Percentiles rank a stretch among this genome's conserved stretches.
Evolutionary conservation across 2,888 invertebrate species (phyloP).

Genomic region (Endotricha flammealis): DNA sequence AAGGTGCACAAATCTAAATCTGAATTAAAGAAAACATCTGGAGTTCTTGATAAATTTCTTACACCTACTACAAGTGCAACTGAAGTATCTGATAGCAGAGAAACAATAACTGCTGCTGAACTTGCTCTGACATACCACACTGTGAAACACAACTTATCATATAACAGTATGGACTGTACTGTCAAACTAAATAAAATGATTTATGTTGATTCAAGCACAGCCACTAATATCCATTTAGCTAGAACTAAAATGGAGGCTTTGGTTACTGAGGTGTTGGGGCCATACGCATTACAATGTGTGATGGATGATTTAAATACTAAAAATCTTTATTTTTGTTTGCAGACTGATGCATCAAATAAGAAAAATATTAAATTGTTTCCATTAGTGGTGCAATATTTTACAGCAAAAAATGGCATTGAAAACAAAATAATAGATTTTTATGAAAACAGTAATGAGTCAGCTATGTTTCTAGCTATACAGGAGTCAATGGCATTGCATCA

Average conservation of each 20-base stretch:
- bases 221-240: constrained; percentile 20
- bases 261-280: constrained; percentile 26
- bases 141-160: constrained; percentile 32
- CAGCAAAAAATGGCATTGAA: constrained; percentile 21
- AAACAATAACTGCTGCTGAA: constrained; percentile 19
- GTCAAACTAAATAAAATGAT: constrained; percentile 23
- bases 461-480: constrained; percentile 25
- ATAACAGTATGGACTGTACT: constrained; percentile 28
- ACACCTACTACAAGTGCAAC: constrained; percentile 13
- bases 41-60: constrained; percentile 13
- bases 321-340: constrained; percentile 25
- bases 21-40: constrained; percentile 14
- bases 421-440: constrained; percentile 27
- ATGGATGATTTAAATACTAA: constrained; percentile 24
- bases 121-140: constrained; percentile 27
- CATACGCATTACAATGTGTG: constrained; percentile 19
- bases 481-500: constrained; percentile 22
- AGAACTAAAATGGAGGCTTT: constrained; percentile 31
- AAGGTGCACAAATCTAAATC: constrained; percentile 15
- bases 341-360: constrained; percentile 29
- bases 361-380: constrained; percentile 29
- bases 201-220: constrained; percentile 22
- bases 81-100: constrained; percentile 7
- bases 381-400: constrained; percentile 27
- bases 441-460: constrained; percentile 27